phyloP scores from a whole-genome alignment of 2,113 vertebrate genomes.

The Paraplagusia blochii region DNA sequence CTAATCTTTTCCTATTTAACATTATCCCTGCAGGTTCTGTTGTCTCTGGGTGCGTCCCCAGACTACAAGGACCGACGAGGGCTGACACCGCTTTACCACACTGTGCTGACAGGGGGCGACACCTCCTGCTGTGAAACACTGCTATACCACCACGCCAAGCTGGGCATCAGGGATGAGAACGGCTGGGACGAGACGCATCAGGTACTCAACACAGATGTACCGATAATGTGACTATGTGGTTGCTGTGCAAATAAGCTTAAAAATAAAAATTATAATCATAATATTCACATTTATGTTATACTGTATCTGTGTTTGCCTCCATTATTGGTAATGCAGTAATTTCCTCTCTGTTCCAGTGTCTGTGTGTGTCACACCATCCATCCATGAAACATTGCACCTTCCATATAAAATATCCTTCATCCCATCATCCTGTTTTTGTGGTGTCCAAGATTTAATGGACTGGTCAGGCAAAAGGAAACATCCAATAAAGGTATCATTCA shows the following conservation, averaged over 20 bases:
- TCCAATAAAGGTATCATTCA: constrained; percentile 42
- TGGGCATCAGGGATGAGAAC: constrained; percentile 88
- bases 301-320: background rate
- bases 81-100: constrained; percentile 91
- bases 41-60: constrained; percentile 87
- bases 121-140: constrained; percentile 91
- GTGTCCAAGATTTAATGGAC: constrained; percentile 30
- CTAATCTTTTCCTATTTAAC: background rate
- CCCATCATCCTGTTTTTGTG: constrained; percentile 27
- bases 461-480: background rate
- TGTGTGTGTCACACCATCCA: constrained; percentile 38
- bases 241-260: no score
- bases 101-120: constrained; percentile 90
- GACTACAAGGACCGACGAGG: constrained; percentile 92
- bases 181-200: constrained; percentile 95
- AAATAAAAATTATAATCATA: no score
- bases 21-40: constrained; percentile 72
- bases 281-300: constrained; percentile 5
- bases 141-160: constrained; percentile 83
- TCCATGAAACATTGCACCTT: constrained; percentile 41
- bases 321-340: constrained; percentile 16
- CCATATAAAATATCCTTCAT: constrained; percentile 30
- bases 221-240: no score
- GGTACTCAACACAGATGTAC: constrained; percentile 58
- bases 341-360: constrained; percentile 39